A percentile compares a stretch with the other conserved stretches of the same genome.
These are phyloP conservation scores for Drosophila picticornis DNA, from an alignment of 2,888 invertebrate genomes.

Conservation along the genomic window DNA sequence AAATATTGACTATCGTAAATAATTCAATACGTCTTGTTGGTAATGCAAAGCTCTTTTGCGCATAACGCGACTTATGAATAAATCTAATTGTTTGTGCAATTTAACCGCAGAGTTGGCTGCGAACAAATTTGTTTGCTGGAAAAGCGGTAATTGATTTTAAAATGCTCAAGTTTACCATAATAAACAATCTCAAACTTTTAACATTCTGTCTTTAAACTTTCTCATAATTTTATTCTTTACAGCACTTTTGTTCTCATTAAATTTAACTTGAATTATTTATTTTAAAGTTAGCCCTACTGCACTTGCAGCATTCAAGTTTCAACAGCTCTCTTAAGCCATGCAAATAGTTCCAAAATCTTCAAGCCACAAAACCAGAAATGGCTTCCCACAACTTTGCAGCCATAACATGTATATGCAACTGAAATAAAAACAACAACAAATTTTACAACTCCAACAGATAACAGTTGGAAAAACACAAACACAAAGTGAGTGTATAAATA, in stretches of 20 bases:
- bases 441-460: slow-evolving; percentile 22
- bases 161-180: neutral
- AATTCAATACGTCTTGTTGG: slow-evolving; percentile 59
- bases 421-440: slow-evolving; percentile 18
- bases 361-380: slow-evolving; percentile 15
- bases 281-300: too few species aligned
- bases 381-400: slow-evolving; percentile 33
- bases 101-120: neutral
- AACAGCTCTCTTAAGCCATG: slow-evolving; percentile 1
- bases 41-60: slow-evolving; percentile 42
- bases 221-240: neutral
- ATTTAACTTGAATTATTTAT: neutral
- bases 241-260: neutral
- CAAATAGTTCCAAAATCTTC: neutral
- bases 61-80: slow-evolving; percentile 49
- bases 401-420: slow-evolving; percentile 4
- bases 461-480: slow-evolving; percentile 28
- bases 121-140: neutral
- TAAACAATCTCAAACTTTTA: neutral
- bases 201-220: neutral
- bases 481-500: slow-evolving; percentile 39
- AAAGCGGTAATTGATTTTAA: neutral
- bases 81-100: slow-evolving; percentile 51
- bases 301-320: neutral
- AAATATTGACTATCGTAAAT: slow-evolving; percentile 73